Percentiles rank a stretch among this genome's conserved stretches.
These are phyloP conservation scores for Amitus sp. DNA, from an alignment of 2,888 invertebrate genomes.

Conservation along the genomic window DNA sequence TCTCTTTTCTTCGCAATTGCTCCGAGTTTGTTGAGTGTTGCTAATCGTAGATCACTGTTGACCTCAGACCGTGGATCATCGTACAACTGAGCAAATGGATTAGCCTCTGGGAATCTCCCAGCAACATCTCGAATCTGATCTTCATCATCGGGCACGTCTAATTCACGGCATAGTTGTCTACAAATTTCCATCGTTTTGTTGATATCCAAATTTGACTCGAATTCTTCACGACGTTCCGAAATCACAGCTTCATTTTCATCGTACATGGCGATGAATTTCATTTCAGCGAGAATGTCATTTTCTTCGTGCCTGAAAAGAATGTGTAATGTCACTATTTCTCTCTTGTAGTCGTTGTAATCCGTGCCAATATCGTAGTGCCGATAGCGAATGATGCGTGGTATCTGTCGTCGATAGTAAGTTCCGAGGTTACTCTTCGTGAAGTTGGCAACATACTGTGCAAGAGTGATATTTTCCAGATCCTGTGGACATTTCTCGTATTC, in stretches of 20 bases:
- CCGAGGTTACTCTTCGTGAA: slow-evolving; percentile 39
- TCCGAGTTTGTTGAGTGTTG: slow-evolving; percentile 40
- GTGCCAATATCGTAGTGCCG: slow-evolving; percentile 56
- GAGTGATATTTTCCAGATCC: slow-evolving; percentile 47
- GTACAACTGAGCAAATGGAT: no score
- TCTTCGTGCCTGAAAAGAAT: slow-evolving; percentile 59
- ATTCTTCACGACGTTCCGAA: slow-evolving; percentile 47
- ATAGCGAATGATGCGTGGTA: slow-evolving; percentile 51
- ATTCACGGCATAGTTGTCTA: slow-evolving; percentile 4
- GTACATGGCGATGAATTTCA: slow-evolving; percentile 52
- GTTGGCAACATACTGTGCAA: slow-evolving; percentile 60
- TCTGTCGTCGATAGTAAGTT: neutral
- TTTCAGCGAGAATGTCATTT: slow-evolving; percentile 54
- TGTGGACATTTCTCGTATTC: slow-evolving; percentile 61
- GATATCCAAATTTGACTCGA: slow-evolving; percentile 54
- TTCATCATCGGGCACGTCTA: slow-evolving; percentile 15
- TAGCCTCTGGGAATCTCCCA: no score
- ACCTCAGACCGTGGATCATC: slow-evolving; percentile 28
- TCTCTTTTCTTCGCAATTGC: slow-evolving; percentile 45
- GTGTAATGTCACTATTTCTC: slow-evolving; percentile 46
- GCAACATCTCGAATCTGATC: slow-evolving; percentile 31
- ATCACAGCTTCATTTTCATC: slow-evolving; percentile 52
- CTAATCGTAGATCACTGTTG: slow-evolving; percentile 40
- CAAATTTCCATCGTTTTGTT: slow-evolving; percentile 40
- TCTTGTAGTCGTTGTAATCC: slow-evolving; percentile 48